Percentiles rank a stretch among this genome's conserved stretches.
Evolutionary conservation across 2,113 vertebrate genomes (phyloP).

Genomic region (Struthio camelus): DNA sequence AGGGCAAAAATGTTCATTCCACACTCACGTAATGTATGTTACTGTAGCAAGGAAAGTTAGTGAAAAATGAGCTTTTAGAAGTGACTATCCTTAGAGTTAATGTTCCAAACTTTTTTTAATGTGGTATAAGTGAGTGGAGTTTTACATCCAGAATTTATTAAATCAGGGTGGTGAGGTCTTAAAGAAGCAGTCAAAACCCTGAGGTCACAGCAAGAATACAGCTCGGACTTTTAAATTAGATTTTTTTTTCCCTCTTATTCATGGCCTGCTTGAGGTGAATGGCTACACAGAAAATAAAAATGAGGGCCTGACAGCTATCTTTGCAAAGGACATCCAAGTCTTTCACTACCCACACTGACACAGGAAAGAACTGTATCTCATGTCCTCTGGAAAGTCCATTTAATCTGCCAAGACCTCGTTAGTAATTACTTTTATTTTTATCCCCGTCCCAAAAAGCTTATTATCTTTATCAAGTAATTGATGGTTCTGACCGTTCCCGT

Average conservation of each 20-base stretch:
- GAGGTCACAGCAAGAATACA: neutral
- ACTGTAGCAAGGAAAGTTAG: neutral
- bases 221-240: neutral
- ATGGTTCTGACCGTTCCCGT: slow-evolving; percentile 3
- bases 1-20: slow-evolving; percentile 44
- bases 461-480: slow-evolving; percentile 39
- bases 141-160: slow-evolving; percentile 43
- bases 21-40: neutral
- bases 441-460: neutral
- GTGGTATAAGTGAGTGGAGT: neutral
- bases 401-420: slow-evolving; percentile 17
- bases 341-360: neutral
- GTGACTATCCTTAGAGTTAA: slow-evolving; percentile 31
- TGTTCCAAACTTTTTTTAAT: slow-evolving; percentile 35
- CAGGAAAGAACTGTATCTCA: neutral
- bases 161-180: slow-evolving; percentile 22
- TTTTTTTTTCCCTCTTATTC: neutral
- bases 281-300: neutral
- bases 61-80: slow-evolving; percentile 59
- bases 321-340: neutral
- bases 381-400: neutral
- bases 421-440: slow-evolving; percentile 29
- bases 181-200: neutral
- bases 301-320: neutral
- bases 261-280: slow-evolving; percentile 4